A percentile compares a stretch with the other conserved stretches of the same genome.
Conservation (phyloP, 2,888 invertebrate species). For the Bombylius major region DNA sequence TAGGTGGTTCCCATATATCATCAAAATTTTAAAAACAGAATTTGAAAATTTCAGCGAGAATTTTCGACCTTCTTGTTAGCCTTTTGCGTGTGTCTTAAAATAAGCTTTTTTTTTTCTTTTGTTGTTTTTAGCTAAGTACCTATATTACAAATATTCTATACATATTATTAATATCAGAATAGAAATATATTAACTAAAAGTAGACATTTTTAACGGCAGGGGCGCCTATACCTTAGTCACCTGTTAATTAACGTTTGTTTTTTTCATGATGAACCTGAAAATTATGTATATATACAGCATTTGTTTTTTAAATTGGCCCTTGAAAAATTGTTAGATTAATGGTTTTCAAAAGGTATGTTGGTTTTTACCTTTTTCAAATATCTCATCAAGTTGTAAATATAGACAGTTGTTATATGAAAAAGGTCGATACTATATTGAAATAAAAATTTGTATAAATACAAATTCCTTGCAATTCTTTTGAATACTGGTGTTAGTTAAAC, state of each 20-base stretch:
- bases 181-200: neutral
- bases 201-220: neutral
- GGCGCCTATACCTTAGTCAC: slow-evolving; percentile 5
- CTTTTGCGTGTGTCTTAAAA: neutral
- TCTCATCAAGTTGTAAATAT: no score
- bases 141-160: neutral
- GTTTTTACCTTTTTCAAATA: neutral
- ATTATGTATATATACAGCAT: slow-evolving; percentile 5
- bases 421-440: no score
- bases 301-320: slow-evolving; percentile 14
- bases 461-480: no score
- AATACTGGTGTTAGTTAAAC: no score
- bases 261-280: neutral
- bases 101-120: no score
- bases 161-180: neutral
- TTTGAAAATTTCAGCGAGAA: slow-evolving; percentile 10
- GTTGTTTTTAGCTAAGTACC: no score
- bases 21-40: slow-evolving; percentile 5
- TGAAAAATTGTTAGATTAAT: slow-evolving; percentile 14
- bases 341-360: slow-evolving; percentile 1
- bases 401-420: no score
- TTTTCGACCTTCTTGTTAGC: slow-evolving; percentile 13
- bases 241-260: slow-evolving; percentile 12
- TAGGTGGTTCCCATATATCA: neutral
- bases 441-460: no score